phyloP scores from a whole-genome alignment of 2,888 invertebrate species.

The Eremobia ochroleuca region DNA sequence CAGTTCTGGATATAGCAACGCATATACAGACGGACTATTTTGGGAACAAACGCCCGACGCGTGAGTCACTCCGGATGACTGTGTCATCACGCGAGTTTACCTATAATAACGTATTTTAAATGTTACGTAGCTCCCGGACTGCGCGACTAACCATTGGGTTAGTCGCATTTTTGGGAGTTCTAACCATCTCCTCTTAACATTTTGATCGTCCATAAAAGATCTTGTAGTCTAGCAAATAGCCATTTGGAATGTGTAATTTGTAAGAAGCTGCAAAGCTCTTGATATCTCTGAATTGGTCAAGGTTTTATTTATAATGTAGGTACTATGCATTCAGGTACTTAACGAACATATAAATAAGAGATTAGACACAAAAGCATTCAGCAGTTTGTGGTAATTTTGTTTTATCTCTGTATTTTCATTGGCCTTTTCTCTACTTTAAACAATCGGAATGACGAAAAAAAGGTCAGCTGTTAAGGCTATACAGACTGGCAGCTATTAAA shows the following conservation, averaged over 20 bases:
- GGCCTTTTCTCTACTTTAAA: not conserved
- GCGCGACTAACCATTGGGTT: slow-evolving; percentile 12
- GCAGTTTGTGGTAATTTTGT: not conserved
- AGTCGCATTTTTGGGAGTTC: not conserved
- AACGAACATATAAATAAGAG: not conserved
- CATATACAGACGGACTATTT: slow-evolving; percentile 77
- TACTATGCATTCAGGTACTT: not conserved
- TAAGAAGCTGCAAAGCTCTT: not conserved
- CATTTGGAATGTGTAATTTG: not conserved
- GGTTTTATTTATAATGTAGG: not conserved
- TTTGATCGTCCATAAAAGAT: not conserved
- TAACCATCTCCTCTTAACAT: not conserved
- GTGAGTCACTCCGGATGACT: slow-evolving; percentile 74
- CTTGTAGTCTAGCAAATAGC: not conserved
- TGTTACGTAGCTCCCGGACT: slow-evolving; percentile 37
- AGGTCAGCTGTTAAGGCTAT: not conserved
- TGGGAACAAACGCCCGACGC: slow-evolving; percentile 70
- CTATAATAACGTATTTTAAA: slow-evolving; percentile 61
- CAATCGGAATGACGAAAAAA: not conserved
- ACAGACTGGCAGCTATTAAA: too few relatives aligned
- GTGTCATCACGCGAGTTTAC: slow-evolving; percentile 74
- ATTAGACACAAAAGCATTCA: not conserved
- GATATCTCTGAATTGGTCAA: not conserved
- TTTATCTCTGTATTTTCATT: not conserved
- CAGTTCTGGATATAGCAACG: slow-evolving; percentile 65